Evolutionary conservation across 2,888 invertebrate species (phyloP), one percentile per base, ranked within the genome.

Genomic region (Archips crataeganus): DNA sequence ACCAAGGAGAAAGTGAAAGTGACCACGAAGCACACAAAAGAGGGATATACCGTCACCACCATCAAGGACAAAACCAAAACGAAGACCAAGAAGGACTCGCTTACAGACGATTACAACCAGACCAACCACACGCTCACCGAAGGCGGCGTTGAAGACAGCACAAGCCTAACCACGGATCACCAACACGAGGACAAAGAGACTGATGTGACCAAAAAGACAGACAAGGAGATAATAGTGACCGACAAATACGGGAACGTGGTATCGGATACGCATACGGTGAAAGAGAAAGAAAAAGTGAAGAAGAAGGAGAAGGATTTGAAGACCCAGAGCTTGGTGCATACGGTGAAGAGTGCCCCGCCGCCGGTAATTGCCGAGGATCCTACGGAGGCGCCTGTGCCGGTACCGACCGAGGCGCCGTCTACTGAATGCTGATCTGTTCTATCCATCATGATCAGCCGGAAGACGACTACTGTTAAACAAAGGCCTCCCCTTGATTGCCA

Each of bases 221-320:
- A 65, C 3, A 51, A 2, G 3, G 69, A 75, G 62, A 62, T 60
- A 4, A 75, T 75, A 23, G 65, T 71, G 8, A 64, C 61, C 3
- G 75, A 75, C 8, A n/a, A 23, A 10, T 8, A 70, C 6, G 75
- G 75, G 11, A 75, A 73, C 62, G 36, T 75, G 6, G 23, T 75
- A 9, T 75, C 75, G 0, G 75, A 75, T 11, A 62, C 32, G 1
- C 66, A 49, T 51, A 75, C 51, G n/a, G 15, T 11, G 6, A 70
- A 66, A 11, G 42, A 32, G 10, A 75, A 75, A 49, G 70, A 73
- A 0, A 75, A 70, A 49, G 11, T 4, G 0, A 75, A 45, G 62
- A 70, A 66, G 66, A 75, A 75, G 11, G 73, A 72, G 11, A 75
- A 75, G 3, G 60, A 61, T 60, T 61, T 45, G 9, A 2, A 70